Base-by-base conservation (phyloP, 2,888 invertebrate genomes). In the Thecophora atra region DNA sequence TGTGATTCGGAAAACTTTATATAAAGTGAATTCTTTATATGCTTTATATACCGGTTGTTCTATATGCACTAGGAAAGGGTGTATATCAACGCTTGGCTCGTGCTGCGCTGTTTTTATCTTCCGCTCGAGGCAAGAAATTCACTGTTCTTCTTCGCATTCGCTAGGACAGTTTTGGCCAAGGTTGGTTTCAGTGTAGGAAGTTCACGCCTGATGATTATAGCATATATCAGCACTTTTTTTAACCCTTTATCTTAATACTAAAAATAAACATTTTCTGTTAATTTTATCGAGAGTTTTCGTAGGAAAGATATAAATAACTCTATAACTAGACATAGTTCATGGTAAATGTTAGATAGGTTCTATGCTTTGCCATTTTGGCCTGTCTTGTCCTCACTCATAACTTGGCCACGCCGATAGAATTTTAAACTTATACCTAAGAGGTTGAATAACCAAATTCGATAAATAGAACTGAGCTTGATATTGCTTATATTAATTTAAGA, bases 201-300 rank as follows among this genome's bases (percentile, higher is more conserved):
- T 63, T 42, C 13, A 63, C 63, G 63, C 63, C 44, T 63, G 63
- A 44, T 63, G 37, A 37, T 37, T n/a, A 28, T 42, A 19, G 28
- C 24, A 21, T 21, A 63, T 17, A 21, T 44, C 3, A 44, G 5
- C 19, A 42, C 15, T 63, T 63, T 37, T 42, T 44, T 30, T 62
- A 47, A 1, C n/a, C n/a, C 5, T 47, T 47, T 47, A 37, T 37
- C 37, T 11, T 1, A 5, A 47, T 5, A 11, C 47, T 11, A 17
- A 47, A 8, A 37, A 37, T 37, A 2, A 6, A 37, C 37, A 8
- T 37, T 6, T 37, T 6, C 37, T 37, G 37, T 6, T 37, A 37
- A 8, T 37, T 11, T 37, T 37, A 37, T 37, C 37, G 37, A 11
- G n/a, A n/a, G n/a, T n/a, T n/a, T n/a, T n/a, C n/a, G n/a, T n/a